These are phyloP conservation scores for Lineus longissimus DNA, from an alignment of 1,140 invertebrate genomes.

Conservation along the genomic window DNA sequence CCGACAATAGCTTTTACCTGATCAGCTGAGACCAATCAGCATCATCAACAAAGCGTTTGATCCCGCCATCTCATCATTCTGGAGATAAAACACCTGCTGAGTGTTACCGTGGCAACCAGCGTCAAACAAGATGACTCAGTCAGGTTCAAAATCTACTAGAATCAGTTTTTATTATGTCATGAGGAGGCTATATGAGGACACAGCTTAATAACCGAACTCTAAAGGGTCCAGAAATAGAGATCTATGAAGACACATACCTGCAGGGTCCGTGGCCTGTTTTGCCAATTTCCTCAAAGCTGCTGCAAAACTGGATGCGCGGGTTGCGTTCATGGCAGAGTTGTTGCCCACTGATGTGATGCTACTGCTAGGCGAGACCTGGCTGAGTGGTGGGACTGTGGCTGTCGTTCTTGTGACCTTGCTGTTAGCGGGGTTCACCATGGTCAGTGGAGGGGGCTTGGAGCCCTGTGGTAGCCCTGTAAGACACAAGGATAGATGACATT, in stretches of 20 bases:
- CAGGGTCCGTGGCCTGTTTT: conserved; percentile 67
- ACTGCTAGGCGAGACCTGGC: conserved; percentile 45
- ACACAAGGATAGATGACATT: neutral
- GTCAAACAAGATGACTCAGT: too few species aligned
- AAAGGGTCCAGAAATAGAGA: too few species aligned
- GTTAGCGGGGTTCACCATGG: conserved; percentile 40
- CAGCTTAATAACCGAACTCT: too few species aligned
- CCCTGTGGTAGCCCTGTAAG: conserved; percentile 44
- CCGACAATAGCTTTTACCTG: too few species aligned
- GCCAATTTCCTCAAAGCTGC: conserved; percentile 75
- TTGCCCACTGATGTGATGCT: conserved; percentile 30
- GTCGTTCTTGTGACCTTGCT: conserved; percentile 41
- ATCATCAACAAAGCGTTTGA: too few species aligned
- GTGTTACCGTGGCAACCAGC: too few species aligned
- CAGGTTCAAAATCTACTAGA: too few species aligned
- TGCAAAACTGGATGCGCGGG: conserved; percentile 63
- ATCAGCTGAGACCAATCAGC: too few species aligned
- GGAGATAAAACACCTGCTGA: too few species aligned
- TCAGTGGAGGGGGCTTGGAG: conserved; percentile 46
- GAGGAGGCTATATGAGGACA: too few species aligned
- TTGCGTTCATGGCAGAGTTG: conserved; percentile 38
- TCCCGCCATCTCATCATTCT: too few species aligned
- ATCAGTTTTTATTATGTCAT: too few species aligned
- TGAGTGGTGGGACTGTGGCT: conserved; percentile 47
- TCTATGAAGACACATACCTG: neutral